Percentiles rank a stretch among this genome's conserved stretches.
Conservation (phyloP, 2,797 vertebrate genomes). For the Sphaeramia orbicularis region DNA sequence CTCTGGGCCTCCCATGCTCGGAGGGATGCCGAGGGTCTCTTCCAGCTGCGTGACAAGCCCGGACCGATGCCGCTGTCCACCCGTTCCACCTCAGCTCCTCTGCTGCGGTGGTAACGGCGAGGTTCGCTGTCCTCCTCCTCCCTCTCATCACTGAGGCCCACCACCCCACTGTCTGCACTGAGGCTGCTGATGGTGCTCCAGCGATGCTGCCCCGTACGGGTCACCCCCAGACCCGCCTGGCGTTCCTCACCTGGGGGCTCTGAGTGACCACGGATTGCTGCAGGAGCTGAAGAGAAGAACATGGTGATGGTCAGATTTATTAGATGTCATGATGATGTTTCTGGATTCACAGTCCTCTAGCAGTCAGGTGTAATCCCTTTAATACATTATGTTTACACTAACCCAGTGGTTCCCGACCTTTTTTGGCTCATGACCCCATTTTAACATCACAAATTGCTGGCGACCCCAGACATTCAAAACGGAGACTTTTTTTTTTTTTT, state of each 20-base stretch:
- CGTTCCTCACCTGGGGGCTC: conserved; percentile 83
- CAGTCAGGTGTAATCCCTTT: conserved; percentile 2
- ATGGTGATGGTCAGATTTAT: conserved; percentile 20
- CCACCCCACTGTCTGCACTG: conserved; percentile 92
- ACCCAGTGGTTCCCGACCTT: too few relatives aligned
- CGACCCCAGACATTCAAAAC: too few relatives aligned
- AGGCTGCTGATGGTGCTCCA: conserved; percentile 95
- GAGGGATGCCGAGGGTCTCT: conserved; percentile 84
- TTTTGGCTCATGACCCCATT: too few relatives aligned
- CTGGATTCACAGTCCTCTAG: conserved; percentile 11
- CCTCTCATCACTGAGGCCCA: conserved; percentile 88
- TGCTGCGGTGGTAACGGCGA: conserved; percentile 60
- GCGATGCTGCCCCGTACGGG: conserved; percentile 86
- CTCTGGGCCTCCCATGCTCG: conserved; percentile 89
- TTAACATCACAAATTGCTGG: too few relatives aligned
- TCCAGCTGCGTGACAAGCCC: conserved; percentile 88
- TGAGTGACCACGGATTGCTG: conserved; percentile 78
- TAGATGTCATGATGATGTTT: conserved; percentile 2
- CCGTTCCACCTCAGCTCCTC: conserved; percentile 86
- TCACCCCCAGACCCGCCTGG: conserved; percentile 71
- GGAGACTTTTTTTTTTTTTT: too few relatives aligned
- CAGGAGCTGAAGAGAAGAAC: conserved; percentile 65
- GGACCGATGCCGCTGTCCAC: conserved; percentile 92
- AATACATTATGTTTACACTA: conserved; percentile 1
- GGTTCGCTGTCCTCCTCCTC: conserved; percentile 85